These are phyloP conservation scores for Cyrtodaria siliqua DNA, from an alignment of 2,888 invertebrate genomes.

Conservation along the genomic window DNA sequence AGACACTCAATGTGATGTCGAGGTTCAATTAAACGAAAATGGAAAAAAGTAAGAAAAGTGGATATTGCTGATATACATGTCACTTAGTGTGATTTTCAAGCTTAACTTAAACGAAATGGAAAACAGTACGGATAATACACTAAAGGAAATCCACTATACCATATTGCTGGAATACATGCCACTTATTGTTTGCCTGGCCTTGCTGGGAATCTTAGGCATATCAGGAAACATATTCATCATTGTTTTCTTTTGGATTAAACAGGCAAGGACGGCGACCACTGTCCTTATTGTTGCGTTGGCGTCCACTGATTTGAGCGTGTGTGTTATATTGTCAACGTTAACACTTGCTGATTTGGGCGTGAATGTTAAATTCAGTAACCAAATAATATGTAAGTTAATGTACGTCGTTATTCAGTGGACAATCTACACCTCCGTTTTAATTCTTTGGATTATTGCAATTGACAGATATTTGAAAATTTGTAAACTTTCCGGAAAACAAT, in stretches of 20 bases:
- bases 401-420: conserved; percentile 51
- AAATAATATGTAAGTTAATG: conserved; percentile 32
- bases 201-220: conserved; percentile 38
- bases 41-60: too few species aligned
- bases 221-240: conserved; percentile 42
- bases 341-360: conserved; percentile 33
- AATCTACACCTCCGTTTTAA: conserved; percentile 37
- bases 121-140: too few species aligned
- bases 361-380: conserved; percentile 23
- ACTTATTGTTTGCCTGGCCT: conserved; percentile 28
- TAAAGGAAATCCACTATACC: too few species aligned
- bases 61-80: too few species aligned
- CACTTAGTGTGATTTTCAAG: too few species aligned
- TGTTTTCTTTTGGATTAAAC: conserved; percentile 31
- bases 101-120: too few species aligned
- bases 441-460: conserved; percentile 40
- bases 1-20: too few species aligned
- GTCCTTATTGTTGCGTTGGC: conserved; percentile 29
- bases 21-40: too few species aligned
- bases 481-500: conserved; percentile 28
- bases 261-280: conserved; percentile 23
- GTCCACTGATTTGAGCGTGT: conserved; percentile 31
- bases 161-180: conserved; percentile 26
- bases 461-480: conserved; percentile 47
- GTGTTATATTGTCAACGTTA: conserved; percentile 14